Evolutionary conservation across 2,797 vertebrate genomes (phyloP).

Genomic region (Neostethus bicornis): DNA sequence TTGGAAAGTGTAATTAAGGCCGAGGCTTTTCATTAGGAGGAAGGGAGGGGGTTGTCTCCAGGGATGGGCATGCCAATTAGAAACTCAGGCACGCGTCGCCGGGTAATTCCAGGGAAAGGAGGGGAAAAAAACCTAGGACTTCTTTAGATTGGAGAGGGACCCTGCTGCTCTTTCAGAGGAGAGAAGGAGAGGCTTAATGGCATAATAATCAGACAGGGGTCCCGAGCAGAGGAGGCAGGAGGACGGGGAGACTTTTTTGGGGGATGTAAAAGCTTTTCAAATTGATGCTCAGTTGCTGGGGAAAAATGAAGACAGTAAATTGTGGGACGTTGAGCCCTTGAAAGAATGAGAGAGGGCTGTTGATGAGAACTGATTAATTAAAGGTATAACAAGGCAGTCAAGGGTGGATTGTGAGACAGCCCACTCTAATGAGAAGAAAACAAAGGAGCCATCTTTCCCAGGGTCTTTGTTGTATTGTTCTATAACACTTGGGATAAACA

Average conservation of each 20-base stretch:
- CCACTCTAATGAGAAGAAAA: conserved; percentile 81
- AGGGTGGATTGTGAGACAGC: conserved; percentile 76
- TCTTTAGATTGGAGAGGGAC: conserved; percentile 87
- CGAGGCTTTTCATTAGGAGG: conserved; percentile 89
- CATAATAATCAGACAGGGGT: conserved; percentile 86
- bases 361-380: conserved; percentile 85
- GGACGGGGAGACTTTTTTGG: conserved; percentile 70
- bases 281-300: conserved; percentile 63
- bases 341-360: conserved; percentile 70
- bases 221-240: conserved; percentile 69
- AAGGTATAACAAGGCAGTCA: conserved; percentile 82
- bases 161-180: conserved; percentile 82
- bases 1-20: conserved; percentile 91
- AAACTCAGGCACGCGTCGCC: conserved; percentile 88
- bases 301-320: conserved; percentile 66
- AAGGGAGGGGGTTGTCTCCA: conserved; percentile 84
- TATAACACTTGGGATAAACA: conserved; percentile 62
- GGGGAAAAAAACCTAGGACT: conserved; percentile 80
- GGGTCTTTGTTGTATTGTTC: conserved; percentile 70
- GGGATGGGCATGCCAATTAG: conserved; percentile 86
- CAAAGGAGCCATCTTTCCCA: conserved; percentile 76
- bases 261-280: conserved; percentile 59
- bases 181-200: conserved; percentile 82
- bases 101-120: conserved; percentile 86
- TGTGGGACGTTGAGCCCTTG: conserved; percentile 71